A percentile compares a stretch with the other conserved stretches of the same genome.
These are phyloP conservation scores for Listrodromus nycthemerus DNA, from an alignment of 2,888 invertebrate genomes.

Conservation along the genomic window DNA sequence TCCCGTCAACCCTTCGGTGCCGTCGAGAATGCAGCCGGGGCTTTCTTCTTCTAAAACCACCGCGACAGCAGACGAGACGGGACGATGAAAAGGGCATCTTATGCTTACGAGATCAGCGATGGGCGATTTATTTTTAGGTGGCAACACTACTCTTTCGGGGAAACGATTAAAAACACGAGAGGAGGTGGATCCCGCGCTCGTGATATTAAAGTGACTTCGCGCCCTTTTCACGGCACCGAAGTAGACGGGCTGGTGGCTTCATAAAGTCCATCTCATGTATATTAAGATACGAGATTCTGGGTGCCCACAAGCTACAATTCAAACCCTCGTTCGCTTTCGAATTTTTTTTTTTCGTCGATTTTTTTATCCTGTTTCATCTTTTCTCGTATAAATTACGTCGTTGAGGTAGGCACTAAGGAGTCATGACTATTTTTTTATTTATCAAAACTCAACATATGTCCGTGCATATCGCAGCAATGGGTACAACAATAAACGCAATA, in stretches of 20 bases:
- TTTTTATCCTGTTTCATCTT: background rate
- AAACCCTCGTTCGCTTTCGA: conserved; percentile 12
- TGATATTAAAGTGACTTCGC: conserved; percentile 19
- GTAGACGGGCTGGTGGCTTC: conserved; percentile 47
- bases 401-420: conserved; percentile 32
- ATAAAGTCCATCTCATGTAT: conserved; percentile 8
- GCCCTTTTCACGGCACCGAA: conserved; percentile 21
- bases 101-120: background rate
- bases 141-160: conserved; percentile 57
- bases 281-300: conserved; percentile 24
- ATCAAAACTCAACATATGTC: background rate
- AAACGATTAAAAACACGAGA: conserved; percentile 53
- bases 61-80: conserved; percentile 13
- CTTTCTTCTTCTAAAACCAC: background rate
- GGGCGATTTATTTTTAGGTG: conserved; percentile 63
- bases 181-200: conserved; percentile 8
- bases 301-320: conserved; percentile 28
- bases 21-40: conserved; percentile 16
- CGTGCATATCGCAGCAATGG: background rate
- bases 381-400: conserved; percentile 18
- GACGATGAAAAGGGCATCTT: conserved; percentile 25
- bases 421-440: background rate
- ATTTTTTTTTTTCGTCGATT: conserved; percentile 5
- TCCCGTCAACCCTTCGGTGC: conserved; percentile 29
- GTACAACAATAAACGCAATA: background rate